Evolutionary conservation across 1,140 invertebrate species (phyloP).

Genomic region (Rhyzopertha dominica): DNA sequence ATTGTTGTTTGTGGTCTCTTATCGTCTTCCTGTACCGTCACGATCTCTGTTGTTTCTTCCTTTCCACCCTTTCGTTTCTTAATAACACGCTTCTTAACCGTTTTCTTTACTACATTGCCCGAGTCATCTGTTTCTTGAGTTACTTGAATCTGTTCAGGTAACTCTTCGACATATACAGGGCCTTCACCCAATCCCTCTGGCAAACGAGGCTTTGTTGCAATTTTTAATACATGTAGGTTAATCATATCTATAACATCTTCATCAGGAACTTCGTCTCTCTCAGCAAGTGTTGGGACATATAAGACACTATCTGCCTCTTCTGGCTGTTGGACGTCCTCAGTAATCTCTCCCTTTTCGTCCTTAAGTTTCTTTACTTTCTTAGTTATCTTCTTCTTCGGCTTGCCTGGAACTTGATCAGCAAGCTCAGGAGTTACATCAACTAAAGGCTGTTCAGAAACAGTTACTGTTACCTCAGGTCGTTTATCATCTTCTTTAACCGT

Average conservation of each 20-base stretch:
- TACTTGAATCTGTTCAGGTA: conserved; percentile 18
- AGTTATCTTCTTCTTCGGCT: no score
- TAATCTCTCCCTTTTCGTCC: no score
- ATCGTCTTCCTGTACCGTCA: conserved; percentile 37
- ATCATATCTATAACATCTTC: conserved; percentile 7
- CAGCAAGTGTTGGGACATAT: no score
- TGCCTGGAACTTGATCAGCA: no score
- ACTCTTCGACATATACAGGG: conserved; percentile 25
- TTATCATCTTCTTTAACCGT: conserved; percentile 41
- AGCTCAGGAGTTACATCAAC: no score
- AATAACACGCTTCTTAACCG: conserved; percentile 45
- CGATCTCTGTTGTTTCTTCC: conserved; percentile 44
- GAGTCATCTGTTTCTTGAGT: conserved; percentile 34
- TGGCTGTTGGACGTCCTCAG: no score
- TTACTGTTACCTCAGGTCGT: conserved; percentile 39
- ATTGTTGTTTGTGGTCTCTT: conserved; percentile 24
- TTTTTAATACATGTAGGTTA: no score
- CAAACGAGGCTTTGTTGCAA: no score
- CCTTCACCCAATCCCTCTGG: no score
- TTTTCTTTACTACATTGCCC: conserved; percentile 36
- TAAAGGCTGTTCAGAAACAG: conserved; percentile 27
- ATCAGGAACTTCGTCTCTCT: conserved; percentile 13
- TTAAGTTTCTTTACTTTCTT: no score
- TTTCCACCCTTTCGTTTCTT: conserved; percentile 40
- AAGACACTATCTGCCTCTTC: no score